Percentiles rank a stretch among this genome's conserved stretches.
Evolutionary conservation across 2,797 vertebrate species (phyloP).

Genomic region (Melanotaenia nigrans): DNA sequence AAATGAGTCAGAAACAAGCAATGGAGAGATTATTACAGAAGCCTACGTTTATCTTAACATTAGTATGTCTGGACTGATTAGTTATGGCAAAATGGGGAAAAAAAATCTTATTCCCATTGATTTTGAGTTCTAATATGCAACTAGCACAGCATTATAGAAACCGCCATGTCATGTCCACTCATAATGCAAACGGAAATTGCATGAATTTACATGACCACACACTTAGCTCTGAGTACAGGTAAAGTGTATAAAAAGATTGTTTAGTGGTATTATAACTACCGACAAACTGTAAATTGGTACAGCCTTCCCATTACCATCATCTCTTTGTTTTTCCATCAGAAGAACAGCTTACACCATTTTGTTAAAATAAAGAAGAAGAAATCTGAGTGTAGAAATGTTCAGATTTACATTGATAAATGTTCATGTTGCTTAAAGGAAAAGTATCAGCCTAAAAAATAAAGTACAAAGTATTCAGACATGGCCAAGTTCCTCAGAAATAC

Average conservation of each 20-base stretch:
- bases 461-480: not conserved
- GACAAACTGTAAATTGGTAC: not conserved
- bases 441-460: not conserved
- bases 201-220: not conserved
- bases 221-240: not conserved
- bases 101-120: not conserved
- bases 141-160: not conserved
- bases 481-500: not conserved
- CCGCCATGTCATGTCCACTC: not conserved
- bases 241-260: not conserved
- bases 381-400: not conserved
- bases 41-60: not conserved
- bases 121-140: not conserved
- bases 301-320: not conserved
- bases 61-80: not conserved
- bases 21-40: not conserved
- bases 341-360: no score
- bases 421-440: not conserved
- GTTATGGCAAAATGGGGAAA: no score
- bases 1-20: conserved; percentile 2
- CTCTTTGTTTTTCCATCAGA: not conserved
- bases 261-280: not conserved
- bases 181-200: not conserved
- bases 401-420: no score
- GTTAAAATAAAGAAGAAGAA: not conserved